phyloP scores from a whole-genome alignment of 2,888 invertebrate species.

The Cremastobaeus sp. region DNA sequence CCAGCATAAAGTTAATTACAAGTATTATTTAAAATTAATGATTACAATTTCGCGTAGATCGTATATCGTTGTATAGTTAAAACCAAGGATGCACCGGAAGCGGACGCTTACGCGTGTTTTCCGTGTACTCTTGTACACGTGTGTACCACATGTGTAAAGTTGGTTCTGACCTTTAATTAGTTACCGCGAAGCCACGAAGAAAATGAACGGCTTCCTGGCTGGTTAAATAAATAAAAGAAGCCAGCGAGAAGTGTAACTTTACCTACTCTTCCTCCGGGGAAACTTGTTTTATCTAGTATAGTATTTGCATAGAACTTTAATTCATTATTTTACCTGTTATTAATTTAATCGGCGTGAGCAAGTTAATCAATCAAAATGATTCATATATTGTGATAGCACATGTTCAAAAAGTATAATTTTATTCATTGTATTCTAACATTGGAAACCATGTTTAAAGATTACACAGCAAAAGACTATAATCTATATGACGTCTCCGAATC shows the following conservation, averaged over 20 bases:
- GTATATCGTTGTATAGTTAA: slow-evolving; percentile 66
- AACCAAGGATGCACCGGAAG: slow-evolving; percentile 68
- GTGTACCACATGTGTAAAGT: slow-evolving; percentile 64
- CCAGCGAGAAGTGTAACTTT: slow-evolving; percentile 57
- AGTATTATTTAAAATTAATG: slow-evolving; percentile 50
- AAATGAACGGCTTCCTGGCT: slow-evolving; percentile 76
- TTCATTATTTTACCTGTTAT: slow-evolving; percentile 48
- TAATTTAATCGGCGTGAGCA: slow-evolving; percentile 7
- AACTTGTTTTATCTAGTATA: slow-evolving; percentile 25
- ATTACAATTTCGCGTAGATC: slow-evolving; percentile 49
- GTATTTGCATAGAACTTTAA: slow-evolving; percentile 42
- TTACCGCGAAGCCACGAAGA: slow-evolving; percentile 70
- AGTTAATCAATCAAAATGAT: slow-evolving; percentile 8
- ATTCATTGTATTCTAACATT: too few relatives aligned
- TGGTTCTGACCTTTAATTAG: slow-evolving; percentile 75
- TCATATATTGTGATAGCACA: too few relatives aligned
- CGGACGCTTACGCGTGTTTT: slow-evolving; percentile 67
- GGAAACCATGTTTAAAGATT: too few relatives aligned
- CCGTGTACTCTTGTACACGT: slow-evolving; percentile 61
- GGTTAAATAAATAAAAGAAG: slow-evolving; percentile 74
- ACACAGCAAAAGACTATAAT: too few relatives aligned
- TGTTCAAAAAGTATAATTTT: too few relatives aligned
- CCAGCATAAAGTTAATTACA: slow-evolving; percentile 40
- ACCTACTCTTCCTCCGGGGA: slow-evolving; percentile 25
- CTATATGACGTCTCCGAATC: too few relatives aligned